Base-by-base conservation (phyloP, 2,888 invertebrate genomes). In the Diadromus collaris region DNA sequence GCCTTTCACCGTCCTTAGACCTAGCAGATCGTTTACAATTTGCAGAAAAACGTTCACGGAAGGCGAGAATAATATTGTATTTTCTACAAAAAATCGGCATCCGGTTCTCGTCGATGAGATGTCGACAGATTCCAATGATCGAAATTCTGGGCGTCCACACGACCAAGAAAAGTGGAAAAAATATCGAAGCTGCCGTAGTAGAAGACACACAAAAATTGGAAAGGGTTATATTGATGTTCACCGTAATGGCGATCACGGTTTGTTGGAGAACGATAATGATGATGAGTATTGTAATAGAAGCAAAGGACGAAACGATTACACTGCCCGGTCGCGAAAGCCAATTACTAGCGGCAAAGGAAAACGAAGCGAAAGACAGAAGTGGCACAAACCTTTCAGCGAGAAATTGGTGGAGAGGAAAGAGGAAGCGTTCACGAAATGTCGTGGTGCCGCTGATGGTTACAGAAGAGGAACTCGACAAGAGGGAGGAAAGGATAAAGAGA, bases 271-370 rank as follows among this genome's bases (percentile, higher is more conserved):
- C 61, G 78, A 67, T 24, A 56, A 16, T 56, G 63, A 71, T 4
- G 38, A 69, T 27, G 69, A 38, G 19, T 34, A 16, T 48, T 32
- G 60, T 38, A 32, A 10, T 38, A 51, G 48, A 21, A 67, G 71
- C 38, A 64, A 38, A 46, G 61, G 61, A 38, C 16, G 64, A 46
- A 61, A 69, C 27, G 65, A 70, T 63, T 54, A 72, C 77, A 76
- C 79, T 77, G 82, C 71, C 80, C 67, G 72, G 46, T 78, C 63
- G 69, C 78, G 48, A 76, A 76, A 72, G 60, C 61, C 78, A 27
- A 69, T 76, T 29, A 72, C 32, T 38, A 58, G 46, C 54, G 13
- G 61, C 38, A 60, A 46, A 38, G 32, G 73, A 54, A 65, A 79
- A 78, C 67, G 77, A 75, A 72, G 74, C 78, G 60, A 63, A 82